Evolutionary conservation across 1,140 invertebrate species (phyloP), one percentile per base, ranked within the genome.

Genomic region (Aphis gossypii): DNA sequence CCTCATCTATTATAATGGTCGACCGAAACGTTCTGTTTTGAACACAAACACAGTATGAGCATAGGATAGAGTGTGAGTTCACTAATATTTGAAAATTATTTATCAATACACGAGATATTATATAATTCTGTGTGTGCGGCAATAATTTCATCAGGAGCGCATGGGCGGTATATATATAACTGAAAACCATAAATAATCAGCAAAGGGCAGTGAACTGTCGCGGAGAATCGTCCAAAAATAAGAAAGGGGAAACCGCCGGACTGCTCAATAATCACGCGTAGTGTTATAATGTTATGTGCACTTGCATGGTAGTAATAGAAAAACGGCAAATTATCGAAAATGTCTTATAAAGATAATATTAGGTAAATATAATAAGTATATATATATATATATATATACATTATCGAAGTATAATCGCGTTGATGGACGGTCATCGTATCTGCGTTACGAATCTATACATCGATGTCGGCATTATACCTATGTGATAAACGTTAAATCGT

Each of bases 141-240:
- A 83, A 83, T 83, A 83, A 83, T 83, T 83, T 83, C 38, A 82
- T 83, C 21, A 41, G 35, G 21, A 83, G 21, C 82, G 21, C 82
- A 83, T 83, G 82, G 82, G 38, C 0, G 82, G 8, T 83, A 83
- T 38, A 21, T 23, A 38, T 82, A 83, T 83, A 83, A 35, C 82
- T 41, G 35, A 41, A 41, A 38, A 83, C 82, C 35, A 83, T 83
- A 83, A 83, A 83, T 83, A 83, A 83, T 83, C 82, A 83, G 21
- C 38, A 83, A 83, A 83, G 82, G 82, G 82, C 82, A 83, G 82
- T 83, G 82, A 83, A 83, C 82, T 83, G 38, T 83, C 35, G 82
- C 82, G 82, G 35, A 83, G 82, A 83, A 83, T 83, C 82, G 82
- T 38, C 82, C 60, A 76, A 76, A 76, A 76, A 76, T 76, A 76